Conservation (phyloP, 2,888 invertebrate genomes). For the Zygogramma bicolorata region DNA sequence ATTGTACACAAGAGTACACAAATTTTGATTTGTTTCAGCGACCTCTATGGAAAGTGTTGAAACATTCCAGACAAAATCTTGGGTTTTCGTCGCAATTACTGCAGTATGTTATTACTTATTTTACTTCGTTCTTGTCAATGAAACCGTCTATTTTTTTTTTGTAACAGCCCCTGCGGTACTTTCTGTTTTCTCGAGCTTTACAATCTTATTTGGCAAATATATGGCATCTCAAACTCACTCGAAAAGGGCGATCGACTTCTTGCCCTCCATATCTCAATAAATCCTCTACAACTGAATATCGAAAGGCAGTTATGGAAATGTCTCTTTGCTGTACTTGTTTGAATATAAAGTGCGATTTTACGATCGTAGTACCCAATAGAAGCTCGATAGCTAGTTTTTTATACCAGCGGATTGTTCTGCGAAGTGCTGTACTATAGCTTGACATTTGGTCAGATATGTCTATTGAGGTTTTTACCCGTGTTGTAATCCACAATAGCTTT, state of each 20-base stretch:
- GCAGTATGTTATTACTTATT: slow-evolving; percentile 45
- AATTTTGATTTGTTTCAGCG: neutral
- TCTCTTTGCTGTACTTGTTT: slow-evolving; percentile 7
- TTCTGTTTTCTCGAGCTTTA: slow-evolving; percentile 31
- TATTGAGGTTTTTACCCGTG: slow-evolving; percentile 49
- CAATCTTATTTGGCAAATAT: slow-evolving; percentile 28
- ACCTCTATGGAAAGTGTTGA: slow-evolving; percentile 21
- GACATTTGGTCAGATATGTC: slow-evolving; percentile 52
- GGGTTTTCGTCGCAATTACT: slow-evolving; percentile 41
- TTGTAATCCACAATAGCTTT: neutral
- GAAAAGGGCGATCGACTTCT: slow-evolving; percentile 7
- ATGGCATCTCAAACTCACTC: slow-evolving; percentile 16
- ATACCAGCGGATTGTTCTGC: slow-evolving; percentile 51
- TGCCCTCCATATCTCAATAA: slow-evolving; percentile 32
- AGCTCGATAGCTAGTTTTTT: slow-evolving; percentile 49
- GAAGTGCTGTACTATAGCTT: slow-evolving; percentile 44
- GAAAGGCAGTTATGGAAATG: slow-evolving; percentile 37
- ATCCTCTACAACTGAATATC: slow-evolving; percentile 26
- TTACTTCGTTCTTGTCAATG: slow-evolving; percentile 42
- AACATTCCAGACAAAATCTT: slow-evolving; percentile 37
- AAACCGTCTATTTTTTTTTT: slow-evolving; percentile 37
- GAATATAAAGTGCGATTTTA: slow-evolving; percentile 41
- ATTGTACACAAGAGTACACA: neutral
- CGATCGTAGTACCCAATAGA: slow-evolving; percentile 39
- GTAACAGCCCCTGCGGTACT: slow-evolving; percentile 45